phyloP scores from a whole-genome alignment of 2,888 invertebrate species.

The Serripes groenlandicus region DNA sequence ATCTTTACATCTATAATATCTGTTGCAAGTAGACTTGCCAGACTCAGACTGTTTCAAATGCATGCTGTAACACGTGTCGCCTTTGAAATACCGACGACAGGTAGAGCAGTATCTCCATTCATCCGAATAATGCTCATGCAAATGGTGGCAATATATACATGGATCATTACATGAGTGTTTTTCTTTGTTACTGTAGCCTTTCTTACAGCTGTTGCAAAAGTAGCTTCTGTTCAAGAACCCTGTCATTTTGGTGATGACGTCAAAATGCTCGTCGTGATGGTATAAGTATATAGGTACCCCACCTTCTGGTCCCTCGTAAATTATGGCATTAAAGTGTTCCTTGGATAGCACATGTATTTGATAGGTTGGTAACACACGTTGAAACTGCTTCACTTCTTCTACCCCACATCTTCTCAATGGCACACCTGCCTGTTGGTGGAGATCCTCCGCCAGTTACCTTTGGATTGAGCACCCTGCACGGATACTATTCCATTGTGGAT shows the following conservation, averaged over 20 bases:
- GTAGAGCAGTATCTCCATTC: constrained; percentile 37
- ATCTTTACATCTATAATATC: constrained; percentile 13
- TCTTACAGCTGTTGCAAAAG: constrained; percentile 56
- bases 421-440: constrained; percentile 41
- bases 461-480: constrained; percentile 50
- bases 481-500: constrained; percentile 57
- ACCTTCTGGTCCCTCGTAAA: too few species aligned
- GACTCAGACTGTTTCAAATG: constrained; percentile 24
- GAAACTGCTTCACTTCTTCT: constrained; percentile 49
- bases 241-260: constrained; percentile 56
- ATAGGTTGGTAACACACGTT: constrained; percentile 7
- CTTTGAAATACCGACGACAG: constrained; percentile 28
- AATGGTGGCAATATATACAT: constrained; percentile 39
- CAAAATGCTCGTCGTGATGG: constrained; percentile 57
- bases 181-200: constrained; percentile 58
- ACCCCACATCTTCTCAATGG: constrained; percentile 46
- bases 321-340: constrained; percentile 30
- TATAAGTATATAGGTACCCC: too few species aligned
- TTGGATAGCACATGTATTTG: constrained; percentile 24
- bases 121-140: constrained; percentile 32
- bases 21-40: constrained; percentile 27
- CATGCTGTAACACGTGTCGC: constrained; percentile 13
- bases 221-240: constrained; percentile 51
- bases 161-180: constrained; percentile 56
- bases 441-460: constrained; percentile 32